Evolutionary conservation across 1,140 invertebrate species (phyloP).

Genomic region (Aphelenchoides avenae): DNA sequence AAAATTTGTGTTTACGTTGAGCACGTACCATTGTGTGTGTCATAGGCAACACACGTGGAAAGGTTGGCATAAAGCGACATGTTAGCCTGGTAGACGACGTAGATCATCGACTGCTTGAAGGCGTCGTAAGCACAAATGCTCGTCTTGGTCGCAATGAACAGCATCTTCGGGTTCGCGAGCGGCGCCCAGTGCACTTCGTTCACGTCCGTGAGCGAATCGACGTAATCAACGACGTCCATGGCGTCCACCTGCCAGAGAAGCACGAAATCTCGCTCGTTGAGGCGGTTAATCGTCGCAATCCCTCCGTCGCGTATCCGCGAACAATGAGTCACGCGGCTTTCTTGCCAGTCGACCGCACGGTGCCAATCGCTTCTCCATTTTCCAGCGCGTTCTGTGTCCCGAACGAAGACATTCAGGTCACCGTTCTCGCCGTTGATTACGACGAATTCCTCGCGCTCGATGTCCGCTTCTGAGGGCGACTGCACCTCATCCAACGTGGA

Average conservation of each 20-base stretch:
- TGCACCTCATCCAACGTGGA: conserved; percentile 8
- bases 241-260: conserved; percentile 14
- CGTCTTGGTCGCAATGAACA: conserved; percentile 8
- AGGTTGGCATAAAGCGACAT: conserved; percentile 13
- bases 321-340: conserved; percentile 4
- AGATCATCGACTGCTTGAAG: conserved; percentile 1
- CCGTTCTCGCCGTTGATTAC: conserved; percentile 13
- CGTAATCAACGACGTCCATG: conserved; percentile 4
- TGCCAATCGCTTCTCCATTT: conserved; percentile 12
- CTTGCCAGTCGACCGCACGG: conserved; percentile 23
- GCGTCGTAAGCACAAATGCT: conserved; percentile 10
- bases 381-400: conserved; percentile 1
- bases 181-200: conserved; percentile 18
- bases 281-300: conserved; percentile 18
- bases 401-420: not conserved
- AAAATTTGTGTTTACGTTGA: not conserved
- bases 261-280: not conserved
- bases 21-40: conserved; percentile 2
- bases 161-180: not conserved
- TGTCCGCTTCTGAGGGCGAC: not conserved
- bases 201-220: conserved; percentile 12
- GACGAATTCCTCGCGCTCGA: conserved; percentile 15
- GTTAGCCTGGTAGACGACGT: conserved; percentile 13
- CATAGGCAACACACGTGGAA: conserved; percentile 10
- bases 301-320: conserved; percentile 11